phyloP scores from a whole-genome alignment of 2,113 vertebrate species.

The Zapus hudsonius region DNA sequence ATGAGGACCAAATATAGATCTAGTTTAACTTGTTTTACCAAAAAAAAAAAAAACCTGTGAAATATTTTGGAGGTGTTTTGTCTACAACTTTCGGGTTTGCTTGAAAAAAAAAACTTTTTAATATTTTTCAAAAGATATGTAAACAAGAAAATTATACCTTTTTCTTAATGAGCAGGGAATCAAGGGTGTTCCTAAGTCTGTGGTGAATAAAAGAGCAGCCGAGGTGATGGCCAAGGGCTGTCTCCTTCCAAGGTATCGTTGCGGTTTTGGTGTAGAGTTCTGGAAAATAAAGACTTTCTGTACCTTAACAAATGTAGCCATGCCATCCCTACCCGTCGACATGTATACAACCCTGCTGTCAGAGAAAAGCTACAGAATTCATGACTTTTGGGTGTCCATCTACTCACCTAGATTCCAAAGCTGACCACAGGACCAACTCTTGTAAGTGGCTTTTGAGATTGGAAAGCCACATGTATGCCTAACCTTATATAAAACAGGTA shows the following conservation, averaged over 20 bases:
- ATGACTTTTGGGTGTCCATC: constrained; percentile 68
- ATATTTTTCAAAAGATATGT: constrained; percentile 64
- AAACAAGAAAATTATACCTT: constrained; percentile 78
- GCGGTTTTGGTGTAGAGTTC: constrained; percentile 72
- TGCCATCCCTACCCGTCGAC: constrained; percentile 66
- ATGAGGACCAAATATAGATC: constrained; percentile 53
- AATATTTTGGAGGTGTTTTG: constrained; percentile 46
- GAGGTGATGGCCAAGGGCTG: constrained; percentile 61
- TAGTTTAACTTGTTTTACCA: constrained; percentile 48
- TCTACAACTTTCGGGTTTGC: constrained; percentile 32
- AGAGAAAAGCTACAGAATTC: constrained; percentile 73
- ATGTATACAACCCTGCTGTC: constrained; percentile 53
- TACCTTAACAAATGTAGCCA: constrained; percentile 77
- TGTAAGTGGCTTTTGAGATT: constrained; percentile 62
- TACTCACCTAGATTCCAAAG: constrained; percentile 46
- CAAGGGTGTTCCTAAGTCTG: constrained; percentile 42
- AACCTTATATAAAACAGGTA: constrained; percentile 49
- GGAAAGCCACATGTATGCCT: constrained; percentile 54
- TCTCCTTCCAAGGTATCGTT: constrained; percentile 68
- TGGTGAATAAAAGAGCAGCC: constrained; percentile 73
- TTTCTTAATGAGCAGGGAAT: constrained; percentile 57
- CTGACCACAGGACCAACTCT: constrained; percentile 53
- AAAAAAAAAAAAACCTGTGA: not conserved
- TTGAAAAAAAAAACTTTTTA: constrained; percentile 31
- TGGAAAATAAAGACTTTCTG: constrained; percentile 74